These are phyloP conservation scores for Tetropium fuscum DNA, from an alignment of 2,888 invertebrate genomes.

Conservation along the genomic window DNA sequence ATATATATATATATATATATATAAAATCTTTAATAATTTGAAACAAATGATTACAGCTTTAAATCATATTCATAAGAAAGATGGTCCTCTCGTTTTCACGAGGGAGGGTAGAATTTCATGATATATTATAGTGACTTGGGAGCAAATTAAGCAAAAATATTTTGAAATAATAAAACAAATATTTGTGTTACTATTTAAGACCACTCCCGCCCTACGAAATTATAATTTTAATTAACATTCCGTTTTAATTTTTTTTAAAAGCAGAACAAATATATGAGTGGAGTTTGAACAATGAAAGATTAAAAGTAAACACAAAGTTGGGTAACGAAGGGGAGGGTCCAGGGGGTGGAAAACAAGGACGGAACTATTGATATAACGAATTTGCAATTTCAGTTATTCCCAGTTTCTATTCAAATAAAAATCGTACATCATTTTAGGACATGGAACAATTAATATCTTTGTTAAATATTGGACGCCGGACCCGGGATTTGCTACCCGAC, in stretches of 20 bases:
- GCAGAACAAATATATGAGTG: slow-evolving; percentile 58
- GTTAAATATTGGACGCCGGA: slow-evolving; percentile 59
- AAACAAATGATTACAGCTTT: too few species aligned
- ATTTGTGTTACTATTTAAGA: slow-evolving; percentile 46
- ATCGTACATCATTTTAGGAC: slow-evolving; percentile 59
- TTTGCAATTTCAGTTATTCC: slow-evolving; percentile 49
- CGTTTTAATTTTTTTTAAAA: slow-evolving; percentile 44
- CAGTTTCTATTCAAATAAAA: slow-evolving; percentile 59
- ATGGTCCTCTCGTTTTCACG: too few species aligned
- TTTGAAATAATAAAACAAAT: slow-evolving; percentile 36
- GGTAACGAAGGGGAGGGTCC: slow-evolving; percentile 30
- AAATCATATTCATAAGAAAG: too few species aligned
- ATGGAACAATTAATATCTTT: slow-evolving; percentile 61
- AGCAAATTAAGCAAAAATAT: slow-evolving; percentile 2
- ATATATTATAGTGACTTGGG: too few species aligned
- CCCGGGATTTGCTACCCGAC: slow-evolving; percentile 37
- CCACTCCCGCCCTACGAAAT: slow-evolving; percentile 42
- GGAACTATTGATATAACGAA: slow-evolving; percentile 44
- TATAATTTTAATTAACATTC: slow-evolving; percentile 55
- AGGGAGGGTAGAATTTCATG: too few species aligned
- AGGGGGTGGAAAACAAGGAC: slow-evolving; percentile 38
- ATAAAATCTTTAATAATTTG: too few species aligned
- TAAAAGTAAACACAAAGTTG: slow-evolving; percentile 53
- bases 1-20: too few species aligned
- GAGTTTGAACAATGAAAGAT: slow-evolving; percentile 63